Evolutionary conservation across 1,140 invertebrate species (phyloP).

Genomic region (Lamellibrachia luymesi): DNA sequence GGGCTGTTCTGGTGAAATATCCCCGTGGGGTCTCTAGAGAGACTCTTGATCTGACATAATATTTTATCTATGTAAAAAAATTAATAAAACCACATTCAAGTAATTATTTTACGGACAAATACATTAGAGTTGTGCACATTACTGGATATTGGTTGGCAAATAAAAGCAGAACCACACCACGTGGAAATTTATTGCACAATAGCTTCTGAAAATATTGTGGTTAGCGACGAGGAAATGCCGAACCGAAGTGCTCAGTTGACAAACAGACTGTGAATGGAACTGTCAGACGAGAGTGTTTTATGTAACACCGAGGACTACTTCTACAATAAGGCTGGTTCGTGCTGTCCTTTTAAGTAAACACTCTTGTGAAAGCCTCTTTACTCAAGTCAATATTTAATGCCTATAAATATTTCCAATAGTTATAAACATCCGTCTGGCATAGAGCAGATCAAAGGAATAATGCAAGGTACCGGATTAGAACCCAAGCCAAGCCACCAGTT

Average conservation of each 20-base stretch:
- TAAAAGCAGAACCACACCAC: not conserved
- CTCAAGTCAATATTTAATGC: not conserved
- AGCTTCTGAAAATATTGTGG: not conserved
- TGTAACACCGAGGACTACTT: not conserved
- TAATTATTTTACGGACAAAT: not conserved
- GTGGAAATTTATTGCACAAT: not conserved
- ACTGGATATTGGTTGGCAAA: not conserved
- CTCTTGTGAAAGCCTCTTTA: not conserved
- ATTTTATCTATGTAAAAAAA: not conserved
- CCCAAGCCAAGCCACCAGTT: not conserved
- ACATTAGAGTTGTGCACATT: not conserved
- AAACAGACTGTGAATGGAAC: not conserved
- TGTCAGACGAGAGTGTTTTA: not conserved
- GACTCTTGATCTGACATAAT: not conserved
- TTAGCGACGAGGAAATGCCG: not conserved
- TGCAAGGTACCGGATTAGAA: no score
- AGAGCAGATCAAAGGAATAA: not conserved
- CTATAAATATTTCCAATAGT: not conserved
- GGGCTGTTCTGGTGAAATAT: not conserved
- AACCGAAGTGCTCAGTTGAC: not conserved
- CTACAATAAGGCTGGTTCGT: not conserved
- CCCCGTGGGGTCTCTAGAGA: not conserved
- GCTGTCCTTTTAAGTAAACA: not conserved
- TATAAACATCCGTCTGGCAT: not conserved
- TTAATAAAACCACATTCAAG: not conserved